Evolutionary conservation across 1,140 invertebrate species (phyloP), one percentile per base, ranked within the genome.

Genomic region (Meloidogyne hapla): DNA sequence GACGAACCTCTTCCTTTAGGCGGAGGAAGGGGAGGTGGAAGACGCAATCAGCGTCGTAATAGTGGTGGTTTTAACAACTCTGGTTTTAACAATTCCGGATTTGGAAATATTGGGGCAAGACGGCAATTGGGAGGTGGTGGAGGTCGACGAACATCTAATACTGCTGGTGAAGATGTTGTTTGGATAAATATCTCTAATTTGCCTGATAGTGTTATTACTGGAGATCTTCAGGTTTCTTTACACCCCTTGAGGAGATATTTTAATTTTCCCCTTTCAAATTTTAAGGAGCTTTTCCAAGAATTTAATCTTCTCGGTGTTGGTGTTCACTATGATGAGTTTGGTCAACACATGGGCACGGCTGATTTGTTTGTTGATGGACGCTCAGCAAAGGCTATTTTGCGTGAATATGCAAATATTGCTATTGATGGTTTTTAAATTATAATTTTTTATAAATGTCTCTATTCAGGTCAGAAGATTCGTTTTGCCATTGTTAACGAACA

Each of bases 211-310:
- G 71, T 73, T 12, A 28, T 73, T 23, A 73, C 42, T 33, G 40
- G 38, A 28, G 71, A 73, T 33, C 56, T 73, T 18, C 71, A 73
- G 71, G 71, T 64, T 21, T 72, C 13, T 62, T 28, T n/a, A n/a
- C n/a, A n/a, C n/a, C n/a, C n/a, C n/a, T n/a, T n/a, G n/a, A n/a
- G n/a, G n/a, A n/a, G n/a, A 12, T 23, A 56, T 62, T 28, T 42
- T 69, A 40, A 42, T 45, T 42, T 45, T 62, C 21, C n/a, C 6
- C 48, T 5, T 21, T 8, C 12, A 56, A 56, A n/a, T 56, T 74
- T 78, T 72, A 12, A 78, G 77, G 77, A 78, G 28, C 78, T 78
- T 15, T 78, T 78, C 69, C 76, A 78, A 78, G 77, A 78, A n/a
- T 78, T 78, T 64, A 69, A 77, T 45, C 66, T 78, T 13, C 69